Base-by-base conservation (phyloP, 2,797 vertebrate genomes). In the Agapornis canus region DNA sequence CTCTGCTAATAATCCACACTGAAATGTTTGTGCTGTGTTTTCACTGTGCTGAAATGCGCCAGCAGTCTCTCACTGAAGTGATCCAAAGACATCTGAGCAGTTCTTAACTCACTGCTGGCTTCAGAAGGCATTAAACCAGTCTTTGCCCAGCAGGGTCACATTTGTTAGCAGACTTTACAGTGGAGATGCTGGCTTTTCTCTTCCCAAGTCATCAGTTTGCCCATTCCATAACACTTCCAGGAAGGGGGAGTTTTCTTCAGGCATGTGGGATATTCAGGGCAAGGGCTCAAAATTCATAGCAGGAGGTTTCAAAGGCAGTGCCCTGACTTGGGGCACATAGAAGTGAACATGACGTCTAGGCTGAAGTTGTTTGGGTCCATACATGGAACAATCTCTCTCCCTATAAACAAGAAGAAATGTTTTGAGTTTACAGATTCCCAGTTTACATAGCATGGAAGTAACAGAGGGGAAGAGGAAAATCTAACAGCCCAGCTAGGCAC, bases 111-210 rank as follows among this genome's bases (percentile, higher is more conserved):
- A 63, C 27, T 18, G 1, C 37, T 81, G 78, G 65, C 89, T 83
- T 78, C 39, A 2, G 83, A 90, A 82, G 47, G 78, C 96, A 29
- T 20, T 70, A 66, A 96, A 29, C 66, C 92, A 71, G 86, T 48
- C 79, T 51, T 89, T 90, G 91, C 59, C 94, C 90, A 94, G 86
- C 10, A 7, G 70, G 92, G 35, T 92, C 95, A 79, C 35, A 37
- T 94, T 94, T 82, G 70, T 86, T 72, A 90, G 86, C 66, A 92
- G 91, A 86, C 14, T 48, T 93, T 89, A 61, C 84, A 85, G 27
- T 1, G 5, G 51, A 93, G 35, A 86, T 86, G 82, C 81, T 87
- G 60, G 3, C 63, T 57, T 26, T 39, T 8, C 37, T 54, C 54
- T 23, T 3, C 39, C 51, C 48, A 32, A 57, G 4, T 61, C 73